A percentile compares a stretch with the other conserved stretches of the same genome.
These are phyloP conservation scores for Periophthalmodon schlosseri DNA, from an alignment of 2,113 vertebrate species.

Conservation along the genomic window DNA sequence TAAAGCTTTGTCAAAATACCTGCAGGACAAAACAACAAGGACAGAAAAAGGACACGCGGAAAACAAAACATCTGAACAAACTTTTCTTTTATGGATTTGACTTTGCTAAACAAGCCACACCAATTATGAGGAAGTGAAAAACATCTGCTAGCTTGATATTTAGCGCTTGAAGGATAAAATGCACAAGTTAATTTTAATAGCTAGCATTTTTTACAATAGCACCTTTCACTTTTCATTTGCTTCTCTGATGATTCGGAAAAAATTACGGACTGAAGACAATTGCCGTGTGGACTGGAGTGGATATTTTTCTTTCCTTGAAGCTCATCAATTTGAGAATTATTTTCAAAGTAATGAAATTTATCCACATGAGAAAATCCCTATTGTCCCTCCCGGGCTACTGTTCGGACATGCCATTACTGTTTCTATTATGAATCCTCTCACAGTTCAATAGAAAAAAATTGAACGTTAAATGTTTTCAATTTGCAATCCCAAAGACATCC, in stretches of 20 bases:
- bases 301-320: conserved; percentile 16
- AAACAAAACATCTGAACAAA: background rate
- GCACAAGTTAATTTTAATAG: background rate
- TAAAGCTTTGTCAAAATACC: conserved; percentile 7
- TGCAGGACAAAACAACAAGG: conserved; percentile 5
- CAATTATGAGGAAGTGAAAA: conserved; percentile 9
- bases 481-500: conserved; percentile 25
- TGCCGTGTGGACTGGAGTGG: conserved; percentile 23
- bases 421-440: conserved; percentile 47
- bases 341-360: conserved; percentile 57
- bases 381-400: conserved; percentile 37
- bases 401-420: conserved; percentile 39
- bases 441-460: conserved; percentile 38
- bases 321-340: conserved; percentile 53
- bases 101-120: background rate
- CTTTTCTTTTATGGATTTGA: background rate
- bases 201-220: background rate
- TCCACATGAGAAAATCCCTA: conserved; percentile 24
- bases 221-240: conserved; percentile 29
- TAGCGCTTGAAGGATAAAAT: conserved; percentile 3
- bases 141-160: background rate
- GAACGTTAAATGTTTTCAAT: conserved; percentile 42
- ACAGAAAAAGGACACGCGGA: background rate
- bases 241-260: conserved; percentile 28
- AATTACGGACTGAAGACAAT: conserved; percentile 32